phyloP scores from a whole-genome alignment of 2,797 vertebrate genomes.

The Coilia nasus region DNA sequence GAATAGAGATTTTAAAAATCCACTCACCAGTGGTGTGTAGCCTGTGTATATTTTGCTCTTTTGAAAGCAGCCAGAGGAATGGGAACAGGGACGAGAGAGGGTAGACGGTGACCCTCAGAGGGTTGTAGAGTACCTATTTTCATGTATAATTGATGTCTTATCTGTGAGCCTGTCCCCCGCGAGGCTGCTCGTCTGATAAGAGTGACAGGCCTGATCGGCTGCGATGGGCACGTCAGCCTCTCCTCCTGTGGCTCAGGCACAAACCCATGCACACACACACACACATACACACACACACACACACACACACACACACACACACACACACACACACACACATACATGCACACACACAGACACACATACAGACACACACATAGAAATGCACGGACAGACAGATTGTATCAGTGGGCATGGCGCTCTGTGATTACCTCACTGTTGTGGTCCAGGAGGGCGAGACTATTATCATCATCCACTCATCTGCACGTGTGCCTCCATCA shows the following conservation, averaged over 20 bases:
- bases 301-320: background rate
- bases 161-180: slow-evolving; percentile 48
- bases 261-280: slow-evolving; percentile 8
- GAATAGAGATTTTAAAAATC: background rate
- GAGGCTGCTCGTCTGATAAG: slow-evolving; percentile 52
- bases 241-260: slow-evolving; percentile 26
- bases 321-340: background rate
- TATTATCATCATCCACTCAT: background rate
- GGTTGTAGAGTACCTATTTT: slow-evolving; percentile 49
- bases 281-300: background rate
- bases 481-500: background rate
- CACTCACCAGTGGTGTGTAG: background rate
- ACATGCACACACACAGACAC: background rate
- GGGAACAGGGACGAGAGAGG: background rate
- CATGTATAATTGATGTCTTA: slow-evolving; percentile 64
- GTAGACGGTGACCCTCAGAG: slow-evolving; percentile 9
- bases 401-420: background rate
- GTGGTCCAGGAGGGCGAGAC: background rate
- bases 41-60: no score
- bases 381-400: background rate
- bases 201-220: slow-evolving; percentile 50
- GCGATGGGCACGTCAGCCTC: slow-evolving; percentile 32
- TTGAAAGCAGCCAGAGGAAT: background rate
- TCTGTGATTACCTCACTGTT: background rate
- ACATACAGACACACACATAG: background rate